These are phyloP conservation scores for Notarius quadriscutis DNA, from an alignment of 2,113 vertebrate species.

Conservation along the genomic window DNA sequence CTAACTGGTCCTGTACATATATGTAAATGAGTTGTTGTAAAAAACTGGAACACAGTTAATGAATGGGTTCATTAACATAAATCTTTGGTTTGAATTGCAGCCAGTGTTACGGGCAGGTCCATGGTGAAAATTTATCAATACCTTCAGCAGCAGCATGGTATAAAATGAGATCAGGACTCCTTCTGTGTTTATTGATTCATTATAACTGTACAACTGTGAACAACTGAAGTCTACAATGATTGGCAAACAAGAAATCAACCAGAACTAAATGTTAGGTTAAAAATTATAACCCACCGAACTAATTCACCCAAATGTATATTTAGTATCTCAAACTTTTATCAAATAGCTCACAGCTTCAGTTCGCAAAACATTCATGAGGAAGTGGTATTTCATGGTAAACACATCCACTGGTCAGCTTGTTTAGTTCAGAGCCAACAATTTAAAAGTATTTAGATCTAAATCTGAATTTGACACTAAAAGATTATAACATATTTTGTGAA, in stretches of 20 bases:
- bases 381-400: background rate
- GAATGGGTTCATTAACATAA: background rate
- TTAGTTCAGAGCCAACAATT: background rate
- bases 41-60: background rate
- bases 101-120: background rate
- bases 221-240: background rate
- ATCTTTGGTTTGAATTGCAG: background rate
- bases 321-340: background rate
- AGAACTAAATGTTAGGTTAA: background rate
- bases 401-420: background rate
- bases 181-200: background rate
- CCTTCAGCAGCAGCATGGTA: background rate
- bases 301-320: background rate
- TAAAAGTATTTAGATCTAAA: background rate
- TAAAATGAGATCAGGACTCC: background rate
- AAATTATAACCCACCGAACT: background rate
- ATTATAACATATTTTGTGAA: background rate
- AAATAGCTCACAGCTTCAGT: background rate
- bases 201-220: background rate
- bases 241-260: background rate
- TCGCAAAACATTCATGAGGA: background rate
- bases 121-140: background rate
- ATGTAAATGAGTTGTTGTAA: background rate
- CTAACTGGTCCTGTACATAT: background rate
- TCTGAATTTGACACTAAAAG: background rate